Evolutionary conservation across 30 jellyfish, hydroid and myxozoan species (phyloP), one percentile per base, ranked within the genome.

Genomic region (Hydractinia symbiolongicarpus): DNA sequence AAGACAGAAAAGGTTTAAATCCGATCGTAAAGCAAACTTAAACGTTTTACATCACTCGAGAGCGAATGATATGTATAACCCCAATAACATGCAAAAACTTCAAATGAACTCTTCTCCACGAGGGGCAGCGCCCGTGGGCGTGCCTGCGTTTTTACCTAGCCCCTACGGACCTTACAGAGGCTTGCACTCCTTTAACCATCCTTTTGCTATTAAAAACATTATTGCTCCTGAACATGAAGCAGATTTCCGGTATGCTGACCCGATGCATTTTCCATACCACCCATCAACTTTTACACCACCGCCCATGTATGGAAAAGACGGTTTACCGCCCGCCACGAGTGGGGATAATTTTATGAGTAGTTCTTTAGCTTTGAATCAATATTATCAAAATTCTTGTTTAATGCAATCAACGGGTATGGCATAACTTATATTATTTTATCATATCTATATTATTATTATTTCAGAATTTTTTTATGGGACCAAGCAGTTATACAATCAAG

Each of bases 161-260:
- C 95, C 99, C 9, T 94, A 86, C 61, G 99, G 99, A 73, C 94
- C 98, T 9, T 94, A 94, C 85, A 66, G 99, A 77, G 99, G 99
- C 58, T 83, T 94, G 15, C 99, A 94, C 70, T 94, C 99, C 4
- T 94, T 94, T 89, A 94, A 94, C 61, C 99, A 94, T 78, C 99
- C 99, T 49, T 94, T 94, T 67, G 99, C 99, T n/a, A 94, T 94
- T 76, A 94, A 94, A 69, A 94, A 94, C 90, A 94, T 94, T 83
- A 94, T 94, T 19, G 99, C 99, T 64, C 98, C 98, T 10, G 99
- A 94, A 78, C 99, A 94, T 79, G 99, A 94, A 72, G 96, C 95
- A 13, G 99, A 94, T 73, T 94, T 94, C 85, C 82, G 99, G 16
- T 84, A 95, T 66, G 89, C 89, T 72, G 99, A 94, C 82, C 96